These are phyloP conservation scores for Aspidoscelis tigris DNA, from an alignment of 2,113 vertebrate genomes.

Conservation along the genomic window DNA sequence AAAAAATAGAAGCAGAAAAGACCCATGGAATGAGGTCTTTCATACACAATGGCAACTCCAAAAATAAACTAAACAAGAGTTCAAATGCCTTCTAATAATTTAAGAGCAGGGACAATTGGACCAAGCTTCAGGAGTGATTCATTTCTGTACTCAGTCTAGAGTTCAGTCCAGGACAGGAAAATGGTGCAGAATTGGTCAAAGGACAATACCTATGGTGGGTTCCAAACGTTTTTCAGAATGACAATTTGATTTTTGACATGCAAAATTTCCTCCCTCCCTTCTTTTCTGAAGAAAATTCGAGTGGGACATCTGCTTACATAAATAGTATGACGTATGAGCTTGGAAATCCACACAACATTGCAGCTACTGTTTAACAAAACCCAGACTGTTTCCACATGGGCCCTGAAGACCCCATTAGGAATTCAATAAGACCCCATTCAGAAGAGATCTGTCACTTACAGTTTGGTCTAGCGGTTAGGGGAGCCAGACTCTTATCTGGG, in stretches of 20 bases:
- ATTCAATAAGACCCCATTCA: too few species aligned
- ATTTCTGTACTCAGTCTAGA: slow-evolving; percentile 4
- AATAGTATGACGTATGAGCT: background rate
- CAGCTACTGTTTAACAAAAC: background rate
- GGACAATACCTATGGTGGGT: slow-evolving; percentile 25
- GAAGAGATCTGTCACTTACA: too few species aligned
- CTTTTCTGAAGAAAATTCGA: background rate
- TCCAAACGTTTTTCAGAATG: slow-evolving; percentile 5
- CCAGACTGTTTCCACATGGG: too few species aligned
- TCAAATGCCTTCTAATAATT: slow-evolving; percentile 77
- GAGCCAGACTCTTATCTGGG: too few species aligned
- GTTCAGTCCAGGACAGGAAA: slow-evolving; percentile 73
- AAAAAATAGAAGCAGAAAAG: slow-evolving; percentile 66
- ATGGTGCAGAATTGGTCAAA: slow-evolving; percentile 50
- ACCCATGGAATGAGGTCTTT: slow-evolving; percentile 77
- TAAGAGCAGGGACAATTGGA: slow-evolving; percentile 56
- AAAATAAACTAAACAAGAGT: slow-evolving; percentile 80
- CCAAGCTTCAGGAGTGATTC: slow-evolving; percentile 43
- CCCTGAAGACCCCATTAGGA: too few species aligned
- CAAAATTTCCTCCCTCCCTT: background rate
- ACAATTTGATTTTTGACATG: background rate
- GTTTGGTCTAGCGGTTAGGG: too few species aligned
- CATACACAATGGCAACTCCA: slow-evolving; percentile 77
- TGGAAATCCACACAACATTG: background rate
- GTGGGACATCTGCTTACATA: background rate